Evolutionary conservation across 2,113 vertebrate species (phyloP), one percentile per base, ranked within the genome.

Genomic region (Phylloscopus trochiloides): DNA sequence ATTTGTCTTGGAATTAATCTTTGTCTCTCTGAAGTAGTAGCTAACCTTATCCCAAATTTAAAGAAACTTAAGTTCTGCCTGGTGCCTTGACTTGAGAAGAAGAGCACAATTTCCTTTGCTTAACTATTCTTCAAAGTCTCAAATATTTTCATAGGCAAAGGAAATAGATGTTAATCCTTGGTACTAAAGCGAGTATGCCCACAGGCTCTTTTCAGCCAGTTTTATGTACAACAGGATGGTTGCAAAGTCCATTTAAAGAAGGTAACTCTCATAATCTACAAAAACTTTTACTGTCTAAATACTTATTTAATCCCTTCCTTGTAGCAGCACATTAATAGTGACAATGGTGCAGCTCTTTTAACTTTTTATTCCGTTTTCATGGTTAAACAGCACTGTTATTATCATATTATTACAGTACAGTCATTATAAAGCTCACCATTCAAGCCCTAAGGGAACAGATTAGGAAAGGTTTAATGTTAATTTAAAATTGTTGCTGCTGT

Each of bases 81-180:
- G 43, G 8, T 29, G 25, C 40, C 32, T 55, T 63, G 55, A 90
- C 15, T 52, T 75, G 42, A 90, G 45, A 81, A 91, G 74, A 78
- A 65, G 26, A 81, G n/a, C 22, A 10, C 20, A 4, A 38, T 65
- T 86, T 73, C 13, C 28, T 75, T 65, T 81, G 22, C 31, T 72
- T 84, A 94, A 40, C 57, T 58, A 67, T 72, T 62, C 80, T 88
- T 74, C 26, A 7, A 63, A 55, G 36, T 55, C 61, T 78, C 75
- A 94, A 84, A 61, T 61, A 82, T 75, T 81, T 96, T 92, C 92
- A 66, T 2, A 83, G 57, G 71, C n/a, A 96, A 96, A 97, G 71
- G 50, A 96, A 95, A 89, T 38, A 28, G 28, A 72, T 92, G 68
- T 15, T 92, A 58, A 79, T 65, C 81, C 59, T 86, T 91, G 70